These are phyloP conservation scores for Drosophila nr. fundita DNA, from an alignment of 2,888 invertebrate species.

Conservation along the genomic window DNA sequence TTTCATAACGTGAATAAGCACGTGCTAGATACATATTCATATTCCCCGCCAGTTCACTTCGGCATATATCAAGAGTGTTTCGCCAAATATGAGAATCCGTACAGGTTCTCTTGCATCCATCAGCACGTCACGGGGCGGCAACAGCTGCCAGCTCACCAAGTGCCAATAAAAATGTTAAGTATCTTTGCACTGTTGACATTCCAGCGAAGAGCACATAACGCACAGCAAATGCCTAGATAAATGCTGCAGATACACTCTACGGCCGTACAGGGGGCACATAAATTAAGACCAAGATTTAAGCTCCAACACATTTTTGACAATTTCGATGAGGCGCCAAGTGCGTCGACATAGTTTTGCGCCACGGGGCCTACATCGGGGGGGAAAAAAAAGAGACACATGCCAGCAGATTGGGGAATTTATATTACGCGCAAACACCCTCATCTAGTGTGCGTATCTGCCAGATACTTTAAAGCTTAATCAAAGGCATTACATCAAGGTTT, in stretches of 20 bases:
- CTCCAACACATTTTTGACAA: conserved; percentile 61
- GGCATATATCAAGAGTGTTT: conserved; percentile 23
- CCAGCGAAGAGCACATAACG: conserved; percentile 41
- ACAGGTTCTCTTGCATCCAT: conserved; percentile 60
- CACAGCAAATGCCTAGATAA: conserved; percentile 62
- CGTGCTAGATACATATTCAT: conserved; percentile 64
- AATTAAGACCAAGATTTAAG: conserved; percentile 62
- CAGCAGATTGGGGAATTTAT: conserved; percentile 28
- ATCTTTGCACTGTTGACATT: conserved; percentile 78
- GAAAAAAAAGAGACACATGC: neutral
- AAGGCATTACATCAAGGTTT: conserved; percentile 52
- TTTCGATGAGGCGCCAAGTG: conserved; percentile 67
- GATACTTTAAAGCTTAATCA: conserved; percentile 61
- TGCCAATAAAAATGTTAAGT: conserved; percentile 84
- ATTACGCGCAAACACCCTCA: conserved; percentile 29
- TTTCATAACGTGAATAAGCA: conserved; percentile 71
- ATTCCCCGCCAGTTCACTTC: conserved; percentile 20
- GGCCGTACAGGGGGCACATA: conserved; percentile 41
- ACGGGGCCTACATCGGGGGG: conserved; percentile 10
- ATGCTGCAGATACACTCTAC: conserved; percentile 54
- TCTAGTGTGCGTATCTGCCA: conserved; percentile 40
- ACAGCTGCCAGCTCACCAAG: conserved; percentile 74
- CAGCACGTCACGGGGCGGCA: conserved; percentile 74
- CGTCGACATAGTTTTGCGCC: conserved; percentile 45
- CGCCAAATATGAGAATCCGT: conserved; percentile 67